phyloP scores from a whole-genome alignment of 2,888 invertebrate genomes.

The Erebia ligea region DNA sequence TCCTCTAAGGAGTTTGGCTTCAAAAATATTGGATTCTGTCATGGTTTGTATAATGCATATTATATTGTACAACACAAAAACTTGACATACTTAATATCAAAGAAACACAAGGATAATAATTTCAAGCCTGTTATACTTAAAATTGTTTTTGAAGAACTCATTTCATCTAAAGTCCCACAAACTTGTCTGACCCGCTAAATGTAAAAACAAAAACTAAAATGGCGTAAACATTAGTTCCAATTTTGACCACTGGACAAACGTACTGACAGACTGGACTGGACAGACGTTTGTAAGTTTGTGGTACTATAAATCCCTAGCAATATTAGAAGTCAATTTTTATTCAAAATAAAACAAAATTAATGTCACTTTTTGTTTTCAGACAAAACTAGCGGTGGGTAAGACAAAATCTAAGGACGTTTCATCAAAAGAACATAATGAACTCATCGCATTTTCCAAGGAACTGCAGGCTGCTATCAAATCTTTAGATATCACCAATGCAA shows the following conservation, averaged over 20 bases:
- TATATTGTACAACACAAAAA: not conserved
- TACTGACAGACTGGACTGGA: no score
- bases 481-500: constrained; percentile 58
- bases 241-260: no score
- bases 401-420: constrained; percentile 31
- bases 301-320: no score
- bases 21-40: constrained; percentile 60
- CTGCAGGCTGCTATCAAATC: constrained; percentile 52
- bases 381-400: constrained; percentile 47
- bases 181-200: no score
- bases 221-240: no score
- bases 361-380: constrained; percentile 43
- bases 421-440: constrained; percentile 48
- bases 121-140: not conserved
- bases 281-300: no score
- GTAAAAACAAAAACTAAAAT: no score
- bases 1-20: constrained; percentile 58
- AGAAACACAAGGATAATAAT: no score
- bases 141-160: no score
- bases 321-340: not conserved
- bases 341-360: not conserved
- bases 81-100: no score
- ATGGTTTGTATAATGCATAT: constrained; percentile 49
- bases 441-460: constrained; percentile 49
- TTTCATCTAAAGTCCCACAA: no score